Base-by-base conservation (phyloP, 2,797 vertebrate species). In the Oreochromis grahami region DNA sequence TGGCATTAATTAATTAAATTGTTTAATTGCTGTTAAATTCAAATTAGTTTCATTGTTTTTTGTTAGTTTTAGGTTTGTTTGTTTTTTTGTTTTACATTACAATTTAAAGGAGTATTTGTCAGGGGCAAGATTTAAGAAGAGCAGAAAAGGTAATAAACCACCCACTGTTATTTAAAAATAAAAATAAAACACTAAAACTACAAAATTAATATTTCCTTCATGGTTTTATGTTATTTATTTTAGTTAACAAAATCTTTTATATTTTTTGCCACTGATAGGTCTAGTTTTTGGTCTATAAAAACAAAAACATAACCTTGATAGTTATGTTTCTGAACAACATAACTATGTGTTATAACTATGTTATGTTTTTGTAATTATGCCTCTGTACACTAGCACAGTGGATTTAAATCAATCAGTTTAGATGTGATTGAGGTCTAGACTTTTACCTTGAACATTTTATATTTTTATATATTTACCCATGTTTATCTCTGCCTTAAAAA, bases 371-470 rank as follows among this genome's bases (percentile, higher is more conserved):
- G 32, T 38, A 36, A 63, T 38, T 63, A 63, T 63, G 19, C 58
- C 10, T 63, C 32, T 63, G 32, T 63, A 36, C 9, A 63, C 58
- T n/a, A n/a, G 32, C 58, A 63, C 32, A 36, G 1, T n/a, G 58
- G 32, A 36, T 36, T 12, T 3, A 63, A 36, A 63, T 63, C n/a
- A 63, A 36, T 36, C 12, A 6, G 12, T 63, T 63, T 63, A n/a
- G 32, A 36, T 63, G 32, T 63, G 32, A 63, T n/a, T 63, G 17
- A 34, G 58, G 4, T 7, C 58, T 63, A 63, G 32, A 63, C 58
- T 36, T 63, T 63, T 17, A 63, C 58, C 58, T 36, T 63, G 32
- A 36, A n/a, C 58, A 63, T 63, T 63, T 60, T 36, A 36, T n/a
- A 63, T 60, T 34, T 38, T 17, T 43, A 14, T 14, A 43, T 43